These are phyloP conservation scores for Dryoscopus gambensis DNA, from an alignment of 2,113 vertebrate species.

Conservation along the genomic window DNA sequence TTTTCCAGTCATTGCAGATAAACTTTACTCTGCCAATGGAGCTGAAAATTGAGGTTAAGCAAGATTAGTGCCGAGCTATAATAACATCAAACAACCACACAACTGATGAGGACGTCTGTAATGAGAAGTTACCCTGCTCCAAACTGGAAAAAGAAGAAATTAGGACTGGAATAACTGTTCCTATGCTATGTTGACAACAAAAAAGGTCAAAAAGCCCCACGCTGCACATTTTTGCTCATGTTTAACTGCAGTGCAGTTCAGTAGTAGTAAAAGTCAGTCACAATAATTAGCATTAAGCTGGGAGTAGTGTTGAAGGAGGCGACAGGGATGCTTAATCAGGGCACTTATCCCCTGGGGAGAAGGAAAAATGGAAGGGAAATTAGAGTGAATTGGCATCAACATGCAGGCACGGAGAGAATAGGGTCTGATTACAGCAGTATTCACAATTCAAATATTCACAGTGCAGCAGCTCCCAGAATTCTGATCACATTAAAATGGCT, in stretches of 20 bases:
- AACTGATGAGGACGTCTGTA: neutral
- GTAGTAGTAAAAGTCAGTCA: slow-evolving; percentile 38
- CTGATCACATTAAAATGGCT: slow-evolving; percentile 52
- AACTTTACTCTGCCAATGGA: neutral
- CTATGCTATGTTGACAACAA: neutral
- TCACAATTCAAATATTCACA: slow-evolving; percentile 38
- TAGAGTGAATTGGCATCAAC: slow-evolving; percentile 58
- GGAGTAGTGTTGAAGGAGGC: slow-evolving; percentile 38
- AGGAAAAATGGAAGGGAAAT: slow-evolving; percentile 63
- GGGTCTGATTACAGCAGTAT: slow-evolving; percentile 51
- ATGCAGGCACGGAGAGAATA: slow-evolving; percentile 33
- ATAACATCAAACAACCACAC: neutral
- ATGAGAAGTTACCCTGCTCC: neutral
- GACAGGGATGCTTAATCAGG: slow-evolving; percentile 64
- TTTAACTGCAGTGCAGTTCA: slow-evolving; percentile 38
- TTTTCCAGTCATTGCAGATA: neutral
- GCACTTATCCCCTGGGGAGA: slow-evolving; percentile 51
- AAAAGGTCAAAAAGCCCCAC: neutral
- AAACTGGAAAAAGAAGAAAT: neutral
- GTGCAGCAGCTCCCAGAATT: slow-evolving; percentile 26
- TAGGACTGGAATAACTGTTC: neutral
- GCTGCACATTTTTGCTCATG: neutral
- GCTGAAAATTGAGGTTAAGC: neutral
- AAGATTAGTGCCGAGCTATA: neutral
- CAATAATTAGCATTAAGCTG: slow-evolving; percentile 39